These are phyloP conservation scores for Oithona nana DNA, from an alignment of 2,888 invertebrate species.

Conservation along the genomic window DNA sequence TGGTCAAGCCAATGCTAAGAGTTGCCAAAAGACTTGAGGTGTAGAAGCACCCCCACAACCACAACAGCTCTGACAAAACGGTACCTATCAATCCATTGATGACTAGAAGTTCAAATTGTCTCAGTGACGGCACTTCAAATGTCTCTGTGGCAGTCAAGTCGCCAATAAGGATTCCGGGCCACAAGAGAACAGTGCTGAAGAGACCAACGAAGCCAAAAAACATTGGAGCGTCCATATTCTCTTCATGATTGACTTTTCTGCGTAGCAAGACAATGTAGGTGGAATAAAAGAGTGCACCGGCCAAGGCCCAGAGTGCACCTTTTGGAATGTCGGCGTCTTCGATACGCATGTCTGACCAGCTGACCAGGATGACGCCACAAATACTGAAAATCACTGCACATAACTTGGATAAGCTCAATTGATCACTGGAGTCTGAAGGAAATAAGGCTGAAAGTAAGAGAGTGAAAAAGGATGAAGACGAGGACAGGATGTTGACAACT, in stretches of 20 bases:
- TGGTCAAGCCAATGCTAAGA: conserved; percentile 59
- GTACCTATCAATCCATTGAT: conserved; percentile 78
- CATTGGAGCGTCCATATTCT: conserved; percentile 79
- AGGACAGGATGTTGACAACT: conserved; percentile 69
- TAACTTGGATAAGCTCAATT: conserved; percentile 65
- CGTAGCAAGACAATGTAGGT: conserved; percentile 70
- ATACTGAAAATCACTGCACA: conserved; percentile 58
- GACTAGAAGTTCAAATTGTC: conserved; percentile 56
- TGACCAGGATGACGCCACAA: conserved; percentile 56
- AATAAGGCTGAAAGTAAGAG: conserved; percentile 66
- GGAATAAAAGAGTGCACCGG: conserved; percentile 75
- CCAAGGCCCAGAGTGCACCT: conserved; percentile 58
- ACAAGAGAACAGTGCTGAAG: conserved; percentile 63
- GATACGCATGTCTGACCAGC: conserved; percentile 46
- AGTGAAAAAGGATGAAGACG: conserved; percentile 73
- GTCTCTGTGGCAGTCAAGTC: conserved; percentile 57
- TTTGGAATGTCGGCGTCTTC: conserved; percentile 45
- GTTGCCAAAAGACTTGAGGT: conserved; percentile 48
- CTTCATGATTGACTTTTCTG: conserved; percentile 65
- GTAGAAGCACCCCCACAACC: conserved; percentile 46
- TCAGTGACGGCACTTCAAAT: conserved; percentile 62
- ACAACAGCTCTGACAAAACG: conserved; percentile 70
- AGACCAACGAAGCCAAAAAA: conserved; percentile 92
- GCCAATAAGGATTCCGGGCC: conserved; percentile 72
- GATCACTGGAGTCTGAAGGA: conserved; percentile 59